Percentiles rank a stretch among this genome's conserved stretches.
Evolutionary conservation across 30 jellyfish, hydroid and myxozoan genomes (phyloP).

Genomic region (Hydractinia echinata): DNA sequence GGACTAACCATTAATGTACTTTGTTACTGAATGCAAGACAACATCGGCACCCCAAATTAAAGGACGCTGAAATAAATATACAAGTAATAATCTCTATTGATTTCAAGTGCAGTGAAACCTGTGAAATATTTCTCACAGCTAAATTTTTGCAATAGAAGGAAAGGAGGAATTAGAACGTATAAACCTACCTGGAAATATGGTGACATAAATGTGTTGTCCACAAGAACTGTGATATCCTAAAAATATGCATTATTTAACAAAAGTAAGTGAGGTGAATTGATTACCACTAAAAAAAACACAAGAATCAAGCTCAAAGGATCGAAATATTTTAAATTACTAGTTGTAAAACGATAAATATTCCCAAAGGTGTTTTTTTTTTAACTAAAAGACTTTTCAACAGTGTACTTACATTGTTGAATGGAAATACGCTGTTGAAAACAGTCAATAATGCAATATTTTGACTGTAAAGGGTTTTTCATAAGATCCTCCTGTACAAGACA

Average conservation of each 20-base stretch:
- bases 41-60: slow-evolving; percentile 90
- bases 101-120: not conserved
- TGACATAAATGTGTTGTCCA: slow-evolving; percentile 99
- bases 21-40: slow-evolving; percentile 94
- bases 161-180: no score
- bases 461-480: no score
- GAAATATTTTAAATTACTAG: no score
- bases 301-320: no score
- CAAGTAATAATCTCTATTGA: not conserved
- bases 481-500: no score
- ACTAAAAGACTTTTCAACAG: no score
- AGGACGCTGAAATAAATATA: slow-evolving; percentile 69
- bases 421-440: no score
- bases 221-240: slow-evolving; percentile 75
- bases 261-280: not conserved
- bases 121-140: not conserved
- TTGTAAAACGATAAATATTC: no score
- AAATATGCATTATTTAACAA: slow-evolving; percentile 18
- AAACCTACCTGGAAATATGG: slow-evolving; percentile 77
- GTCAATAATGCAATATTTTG: no score
- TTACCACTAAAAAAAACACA: no score
- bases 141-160: not conserved
- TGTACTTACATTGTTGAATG: no score
- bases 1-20: slow-evolving; percentile 88
- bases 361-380: no score